Conservation (phyloP, 2,113 vertebrate genomes). For the Acinonyx jubatus region DNA sequence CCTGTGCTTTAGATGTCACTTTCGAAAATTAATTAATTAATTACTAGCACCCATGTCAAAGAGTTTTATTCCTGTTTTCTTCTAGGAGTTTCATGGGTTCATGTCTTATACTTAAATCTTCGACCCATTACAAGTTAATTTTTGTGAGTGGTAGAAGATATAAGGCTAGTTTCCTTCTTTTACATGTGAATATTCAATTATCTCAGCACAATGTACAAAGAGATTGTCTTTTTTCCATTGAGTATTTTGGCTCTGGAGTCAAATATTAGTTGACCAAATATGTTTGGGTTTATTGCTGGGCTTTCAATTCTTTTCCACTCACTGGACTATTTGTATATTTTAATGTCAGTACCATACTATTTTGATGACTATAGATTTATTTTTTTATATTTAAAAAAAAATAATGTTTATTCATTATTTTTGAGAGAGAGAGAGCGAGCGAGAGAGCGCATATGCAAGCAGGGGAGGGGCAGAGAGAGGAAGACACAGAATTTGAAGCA, state of each 20-base stretch:
- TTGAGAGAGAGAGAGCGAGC: too few relatives aligned
- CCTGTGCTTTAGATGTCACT: not conserved
- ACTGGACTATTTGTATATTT: not conserved
- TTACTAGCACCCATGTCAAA: not conserved
- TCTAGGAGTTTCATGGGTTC: not conserved
- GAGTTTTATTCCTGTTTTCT: not conserved
- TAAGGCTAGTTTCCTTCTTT: not conserved
- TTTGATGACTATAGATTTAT: not conserved
- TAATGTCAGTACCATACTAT: not conserved
- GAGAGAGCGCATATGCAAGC: too few relatives aligned
- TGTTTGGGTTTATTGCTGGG: not conserved
- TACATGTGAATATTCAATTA: not conserved
- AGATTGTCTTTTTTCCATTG: not conserved
- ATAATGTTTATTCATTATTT: too few relatives aligned
- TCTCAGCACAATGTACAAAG: not conserved
- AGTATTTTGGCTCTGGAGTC: not conserved
- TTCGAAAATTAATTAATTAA: not conserved
- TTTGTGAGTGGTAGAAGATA: not conserved
- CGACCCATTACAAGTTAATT: not conserved
- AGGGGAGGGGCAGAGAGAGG: too few relatives aligned
- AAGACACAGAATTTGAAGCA: too few relatives aligned
- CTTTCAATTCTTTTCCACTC: not conserved
- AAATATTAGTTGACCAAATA: not conserved
- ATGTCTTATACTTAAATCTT: not conserved
- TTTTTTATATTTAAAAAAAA: too few relatives aligned